These are phyloP conservation scores for Patella vulgata DNA, from an alignment of 1,140 invertebrate species.

Conservation along the genomic window DNA sequence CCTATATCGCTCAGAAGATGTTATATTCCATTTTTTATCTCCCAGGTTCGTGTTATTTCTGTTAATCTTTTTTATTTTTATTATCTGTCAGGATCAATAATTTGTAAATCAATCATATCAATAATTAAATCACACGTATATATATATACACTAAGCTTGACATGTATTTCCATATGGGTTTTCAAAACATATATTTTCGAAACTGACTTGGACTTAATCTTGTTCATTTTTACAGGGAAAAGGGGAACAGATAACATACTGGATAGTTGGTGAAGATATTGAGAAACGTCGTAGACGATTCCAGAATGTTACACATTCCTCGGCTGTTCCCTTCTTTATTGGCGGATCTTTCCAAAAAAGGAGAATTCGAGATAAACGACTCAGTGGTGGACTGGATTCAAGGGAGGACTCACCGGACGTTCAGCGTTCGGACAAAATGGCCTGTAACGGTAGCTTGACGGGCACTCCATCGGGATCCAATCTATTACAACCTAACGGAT, in stretches of 20 bases:
- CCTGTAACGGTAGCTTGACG: not conserved
- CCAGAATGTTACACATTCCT: not conserved
- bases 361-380: constrained; percentile 4
- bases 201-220: too few species aligned
- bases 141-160: too few species aligned
- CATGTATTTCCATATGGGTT: too few species aligned
- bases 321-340: not conserved
- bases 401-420: not conserved
- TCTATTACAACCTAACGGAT: constrained; percentile 29
- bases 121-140: too few species aligned
- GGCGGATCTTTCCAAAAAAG: not conserved
- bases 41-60: too few species aligned
- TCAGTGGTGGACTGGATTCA: not conserved
- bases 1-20: too few species aligned
- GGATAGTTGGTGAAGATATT: constrained; percentile 81
- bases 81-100: too few species aligned
- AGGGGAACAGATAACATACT: constrained; percentile 87
- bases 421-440: not conserved
- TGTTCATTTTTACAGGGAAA: too few species aligned
- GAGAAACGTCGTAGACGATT: constrained; percentile 17
- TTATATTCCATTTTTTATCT: too few species aligned
- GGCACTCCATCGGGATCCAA: not conserved
- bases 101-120: too few species aligned
- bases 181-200: too few species aligned
- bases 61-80: too few species aligned